A percentile compares a stretch with the other conserved stretches of the same genome.
Evolutionary conservation across 2,797 vertebrate genomes (phyloP).

Genomic region (Euthynnus affinis): DNA sequence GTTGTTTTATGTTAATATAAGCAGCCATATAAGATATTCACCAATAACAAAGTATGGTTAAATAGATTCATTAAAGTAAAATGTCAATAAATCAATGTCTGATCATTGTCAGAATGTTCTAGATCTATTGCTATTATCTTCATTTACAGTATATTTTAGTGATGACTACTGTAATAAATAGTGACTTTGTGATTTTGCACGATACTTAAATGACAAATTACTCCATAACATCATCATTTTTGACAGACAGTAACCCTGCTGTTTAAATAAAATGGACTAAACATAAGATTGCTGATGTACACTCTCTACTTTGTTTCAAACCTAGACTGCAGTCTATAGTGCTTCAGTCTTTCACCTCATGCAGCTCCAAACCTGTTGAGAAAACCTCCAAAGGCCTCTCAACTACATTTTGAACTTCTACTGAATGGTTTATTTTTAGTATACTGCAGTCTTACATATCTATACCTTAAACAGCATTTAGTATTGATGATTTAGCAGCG

Average conservation of each 20-base stretch:
- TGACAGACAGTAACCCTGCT: too few relatives aligned
- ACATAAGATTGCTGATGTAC: background rate
- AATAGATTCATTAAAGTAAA: background rate
- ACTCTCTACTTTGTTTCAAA: background rate
- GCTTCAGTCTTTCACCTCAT: constrained; percentile 17
- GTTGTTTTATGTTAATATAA: too few relatives aligned
- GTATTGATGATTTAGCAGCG: background rate
- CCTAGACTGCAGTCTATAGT: background rate
- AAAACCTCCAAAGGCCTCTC: background rate
- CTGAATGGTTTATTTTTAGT: background rate
- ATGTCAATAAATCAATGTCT: background rate
- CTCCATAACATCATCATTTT: background rate
- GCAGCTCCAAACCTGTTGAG: background rate
- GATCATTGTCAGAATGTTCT: too few relatives aligned
- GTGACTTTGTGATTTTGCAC: background rate
- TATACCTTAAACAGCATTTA: constrained; percentile 4
- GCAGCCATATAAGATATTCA: background rate
- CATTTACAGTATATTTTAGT: background rate
- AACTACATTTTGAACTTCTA: background rate
- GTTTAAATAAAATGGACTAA: background rate
- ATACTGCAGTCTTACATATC: background rate
- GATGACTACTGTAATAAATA: background rate
- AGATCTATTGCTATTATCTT: too few relatives aligned
- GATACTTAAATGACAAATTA: background rate
- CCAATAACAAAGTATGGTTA: background rate